A percentile compares a stretch with the other conserved stretches of the same genome.
phyloP scores from a whole-genome alignment of 2,888 invertebrate genomes.

The Plemyria rubiginata region DNA sequence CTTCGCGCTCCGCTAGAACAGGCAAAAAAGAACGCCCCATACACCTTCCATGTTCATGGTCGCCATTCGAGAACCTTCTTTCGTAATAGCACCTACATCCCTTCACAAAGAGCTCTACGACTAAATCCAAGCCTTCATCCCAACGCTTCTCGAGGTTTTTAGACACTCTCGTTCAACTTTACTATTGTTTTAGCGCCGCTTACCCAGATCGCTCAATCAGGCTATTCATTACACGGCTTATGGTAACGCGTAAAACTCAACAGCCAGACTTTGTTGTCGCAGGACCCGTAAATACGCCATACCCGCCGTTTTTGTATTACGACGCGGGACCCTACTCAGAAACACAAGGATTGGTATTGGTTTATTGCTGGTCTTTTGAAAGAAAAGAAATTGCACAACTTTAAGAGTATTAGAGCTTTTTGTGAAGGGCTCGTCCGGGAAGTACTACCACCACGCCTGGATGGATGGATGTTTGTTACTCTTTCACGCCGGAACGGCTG shows the following conservation, averaged over 20 bases:
- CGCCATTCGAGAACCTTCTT: not conserved
- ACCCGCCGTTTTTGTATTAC: conserved; percentile 9
- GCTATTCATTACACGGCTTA: conserved; percentile 15
- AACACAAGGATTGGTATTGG: not conserved
- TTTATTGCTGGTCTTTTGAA: no score
- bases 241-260: conserved; percentile 16
- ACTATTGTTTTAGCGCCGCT: conserved; percentile 17
- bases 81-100: no score
- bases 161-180: conserved; percentile 1
- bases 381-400: no score
- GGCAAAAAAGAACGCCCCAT: no score
- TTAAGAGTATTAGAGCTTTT: no score
- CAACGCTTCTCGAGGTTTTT: not conserved
- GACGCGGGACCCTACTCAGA: conserved; percentile 8
- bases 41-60: no score
- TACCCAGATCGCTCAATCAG: conserved; percentile 15
- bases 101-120: no score
- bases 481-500: no score
- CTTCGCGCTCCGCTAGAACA: no score
- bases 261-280: conserved; percentile 11
- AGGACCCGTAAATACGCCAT: conserved; percentile 12
- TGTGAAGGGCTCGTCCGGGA: no score
- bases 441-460: no score
- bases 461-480: no score
- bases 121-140: not conserved